A percentile compares a stretch with the other conserved stretches of the same genome.
These are phyloP conservation scores for Bombylius discolor DNA, from an alignment of 2,888 invertebrate species.

Conservation along the genomic window DNA sequence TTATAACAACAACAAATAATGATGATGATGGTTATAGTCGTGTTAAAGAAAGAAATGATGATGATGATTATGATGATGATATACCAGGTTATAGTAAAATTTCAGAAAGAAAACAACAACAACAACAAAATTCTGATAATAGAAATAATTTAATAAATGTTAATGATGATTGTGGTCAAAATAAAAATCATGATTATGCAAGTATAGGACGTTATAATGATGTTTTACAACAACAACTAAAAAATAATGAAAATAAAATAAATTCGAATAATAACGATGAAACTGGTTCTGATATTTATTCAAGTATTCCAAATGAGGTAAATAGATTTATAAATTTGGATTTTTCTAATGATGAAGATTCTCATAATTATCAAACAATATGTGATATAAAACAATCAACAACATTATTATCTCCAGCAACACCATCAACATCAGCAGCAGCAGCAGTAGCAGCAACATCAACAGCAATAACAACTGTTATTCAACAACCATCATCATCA, in stretches of 20 bases:
- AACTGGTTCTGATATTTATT: constrained; percentile 19
- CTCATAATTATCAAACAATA: constrained; percentile 15
- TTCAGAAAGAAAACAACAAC: neutral
- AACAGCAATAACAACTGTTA: neutral
- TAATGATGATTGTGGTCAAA: constrained; percentile 20
- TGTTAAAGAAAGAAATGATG: constrained; percentile 22
- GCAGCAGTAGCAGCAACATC: constrained; percentile 20
- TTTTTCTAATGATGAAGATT: neutral
- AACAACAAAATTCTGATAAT: no score
- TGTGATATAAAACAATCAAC: constrained; percentile 21
- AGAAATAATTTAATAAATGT: constrained; percentile 1
- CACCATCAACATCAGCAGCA: constrained; percentile 23
- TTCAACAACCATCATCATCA: neutral
- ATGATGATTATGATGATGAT: constrained; percentile 6
- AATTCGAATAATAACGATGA: constrained; percentile 20
- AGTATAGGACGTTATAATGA: constrained; percentile 27
- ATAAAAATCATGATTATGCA: constrained; percentile 26
- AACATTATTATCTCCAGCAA: constrained; percentile 24
- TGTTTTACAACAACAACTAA: no score
- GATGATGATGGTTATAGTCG: constrained; percentile 29
- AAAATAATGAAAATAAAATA: constrained; percentile 3
- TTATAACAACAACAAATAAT: constrained; percentile 4
- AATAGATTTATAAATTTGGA: constrained; percentile 1
- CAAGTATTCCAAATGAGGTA: constrained; percentile 16
- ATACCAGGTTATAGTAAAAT: constrained; percentile 7